Percentiles rank a stretch among this genome's conserved stretches.
Evolutionary conservation across 1,140 invertebrate species (phyloP).

Genomic region (Goniozus legneri): DNA sequence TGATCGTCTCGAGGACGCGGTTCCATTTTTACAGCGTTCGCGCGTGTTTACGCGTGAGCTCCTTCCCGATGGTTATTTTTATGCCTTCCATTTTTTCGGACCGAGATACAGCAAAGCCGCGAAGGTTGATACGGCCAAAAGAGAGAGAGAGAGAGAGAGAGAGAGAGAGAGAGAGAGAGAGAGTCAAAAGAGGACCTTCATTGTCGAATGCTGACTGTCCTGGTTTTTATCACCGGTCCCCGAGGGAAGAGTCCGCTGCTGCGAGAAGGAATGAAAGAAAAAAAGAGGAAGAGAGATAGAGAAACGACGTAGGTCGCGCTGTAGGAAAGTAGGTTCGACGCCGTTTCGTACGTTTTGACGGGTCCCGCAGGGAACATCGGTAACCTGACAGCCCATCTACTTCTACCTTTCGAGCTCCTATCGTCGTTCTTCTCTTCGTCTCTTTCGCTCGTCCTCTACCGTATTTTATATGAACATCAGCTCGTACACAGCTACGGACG

Average conservation of each 20-base stretch:
- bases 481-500: no score
- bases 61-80: no score
- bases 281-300: no score
- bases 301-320: constrained; percentile 21
- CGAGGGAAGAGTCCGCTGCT: constrained; percentile 25
- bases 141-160: neutral
- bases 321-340: constrained; percentile 32
- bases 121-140: no score
- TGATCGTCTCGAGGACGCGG: no score
- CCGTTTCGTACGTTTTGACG: constrained; percentile 37
- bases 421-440: neutral
- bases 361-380: constrained; percentile 38
- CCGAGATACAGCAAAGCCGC: no score
- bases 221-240: constrained; percentile 36
- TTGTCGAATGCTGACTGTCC: constrained; percentile 38
- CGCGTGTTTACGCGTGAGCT: no score
- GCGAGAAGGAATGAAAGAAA: no score
- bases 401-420: constrained; percentile 13
- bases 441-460: neutral
- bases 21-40: no score
- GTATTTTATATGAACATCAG: no score
- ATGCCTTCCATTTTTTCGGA: no score
- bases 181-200: constrained; percentile 26
- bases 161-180: constrained; percentile 11
- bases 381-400: constrained; percentile 37